A percentile compares a stretch with the other conserved stretches of the same genome.
phyloP scores from a whole-genome alignment of 2,797 vertebrate species.

The Diceros bicornis region DNA sequence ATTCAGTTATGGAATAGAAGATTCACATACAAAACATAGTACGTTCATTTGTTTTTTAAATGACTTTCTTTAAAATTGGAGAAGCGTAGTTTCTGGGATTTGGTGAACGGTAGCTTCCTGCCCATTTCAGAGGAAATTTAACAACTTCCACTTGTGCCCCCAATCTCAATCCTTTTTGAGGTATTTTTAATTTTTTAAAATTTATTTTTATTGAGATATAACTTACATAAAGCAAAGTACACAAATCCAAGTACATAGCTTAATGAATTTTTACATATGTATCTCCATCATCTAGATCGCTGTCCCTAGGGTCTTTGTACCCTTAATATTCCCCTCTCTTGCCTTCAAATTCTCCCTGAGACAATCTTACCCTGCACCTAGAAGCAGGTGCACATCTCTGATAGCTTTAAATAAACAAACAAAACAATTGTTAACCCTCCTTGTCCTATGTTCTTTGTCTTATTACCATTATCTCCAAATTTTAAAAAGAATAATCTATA shows the following conservation, averaged over 20 bases:
- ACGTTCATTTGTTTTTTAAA: constrained; percentile 53
- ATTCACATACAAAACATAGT: neutral
- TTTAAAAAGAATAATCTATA: neutral
- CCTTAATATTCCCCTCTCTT: neutral
- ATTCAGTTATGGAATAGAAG: constrained; percentile 44
- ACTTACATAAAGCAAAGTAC: neutral
- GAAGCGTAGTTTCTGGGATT: neutral
- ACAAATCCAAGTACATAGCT: neutral
- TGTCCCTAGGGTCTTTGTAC: neutral
- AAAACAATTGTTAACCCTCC: neutral
- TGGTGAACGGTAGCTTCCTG: constrained; percentile 37
- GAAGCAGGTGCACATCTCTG: neutral
- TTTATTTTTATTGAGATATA: constrained; percentile 16
- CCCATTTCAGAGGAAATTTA: constrained; percentile 39
- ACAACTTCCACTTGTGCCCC: neutral
- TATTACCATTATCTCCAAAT: neutral
- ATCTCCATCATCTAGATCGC: neutral
- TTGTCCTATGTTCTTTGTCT: constrained; percentile 25
- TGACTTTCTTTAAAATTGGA: constrained; percentile 58
- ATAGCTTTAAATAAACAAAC: constrained; percentile 21
- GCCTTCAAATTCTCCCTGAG: constrained; percentile 30
- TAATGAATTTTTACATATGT: constrained; percentile 33
- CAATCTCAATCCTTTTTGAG: neutral
- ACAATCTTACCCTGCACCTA: neutral
- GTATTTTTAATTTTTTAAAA: neutral